Conservation (phyloP, 1,140 invertebrate species). For the Cotesia vestalis region DNA sequence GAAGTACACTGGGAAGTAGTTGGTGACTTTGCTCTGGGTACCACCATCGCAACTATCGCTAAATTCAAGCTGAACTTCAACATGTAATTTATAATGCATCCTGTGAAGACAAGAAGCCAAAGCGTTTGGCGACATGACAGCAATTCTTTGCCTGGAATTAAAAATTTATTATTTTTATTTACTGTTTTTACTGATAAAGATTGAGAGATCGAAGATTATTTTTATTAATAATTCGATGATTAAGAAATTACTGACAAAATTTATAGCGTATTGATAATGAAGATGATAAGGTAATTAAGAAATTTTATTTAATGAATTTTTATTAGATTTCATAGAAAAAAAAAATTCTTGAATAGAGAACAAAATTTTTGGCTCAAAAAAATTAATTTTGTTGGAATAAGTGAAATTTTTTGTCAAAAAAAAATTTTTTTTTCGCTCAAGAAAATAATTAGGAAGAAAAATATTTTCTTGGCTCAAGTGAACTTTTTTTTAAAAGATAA, state of each 20-base stretch:
- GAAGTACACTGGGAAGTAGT: not conserved
- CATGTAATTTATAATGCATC: constrained; percentile 36
- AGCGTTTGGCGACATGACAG: constrained; percentile 29
- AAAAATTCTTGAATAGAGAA: not conserved
- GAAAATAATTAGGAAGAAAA: too few species aligned
- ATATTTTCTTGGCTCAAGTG: too few species aligned
- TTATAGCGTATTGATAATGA: too few species aligned
- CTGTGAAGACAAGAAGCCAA: constrained; percentile 33
- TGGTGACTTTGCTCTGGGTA: constrained; percentile 21
- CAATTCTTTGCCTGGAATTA: constrained; percentile 25
- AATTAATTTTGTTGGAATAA: too few species aligned
- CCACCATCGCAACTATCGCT: constrained; percentile 33
- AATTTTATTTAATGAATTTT: not conserved
- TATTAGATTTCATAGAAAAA: not conserved
- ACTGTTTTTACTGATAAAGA: not conserved
- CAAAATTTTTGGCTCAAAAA: not conserved
- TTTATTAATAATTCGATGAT: too few species aligned
- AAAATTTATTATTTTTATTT: not conserved
- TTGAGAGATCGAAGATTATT: too few species aligned
- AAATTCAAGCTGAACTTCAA: constrained; percentile 35
- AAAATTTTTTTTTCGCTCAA: too few species aligned
- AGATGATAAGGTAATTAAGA: too few species aligned
- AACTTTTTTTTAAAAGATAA: too few species aligned
- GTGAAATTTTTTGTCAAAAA: too few species aligned
- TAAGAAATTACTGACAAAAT: too few species aligned